phyloP scores from a whole-genome alignment of 2,797 vertebrate genomes.

The Sphenopsis melanotis region DNA sequence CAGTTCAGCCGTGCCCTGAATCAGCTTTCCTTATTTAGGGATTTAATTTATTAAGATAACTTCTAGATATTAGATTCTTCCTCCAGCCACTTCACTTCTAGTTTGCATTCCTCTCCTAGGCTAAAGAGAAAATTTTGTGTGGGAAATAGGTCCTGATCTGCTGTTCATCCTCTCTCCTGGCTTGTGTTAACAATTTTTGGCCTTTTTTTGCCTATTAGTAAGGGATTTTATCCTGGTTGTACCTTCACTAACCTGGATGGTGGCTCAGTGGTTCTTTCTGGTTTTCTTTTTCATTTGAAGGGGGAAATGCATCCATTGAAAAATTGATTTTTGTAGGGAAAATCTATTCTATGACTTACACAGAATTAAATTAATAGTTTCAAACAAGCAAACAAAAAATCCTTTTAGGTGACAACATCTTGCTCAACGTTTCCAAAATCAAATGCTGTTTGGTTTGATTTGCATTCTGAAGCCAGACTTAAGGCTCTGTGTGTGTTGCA shows the following conservation, averaged over 20 bases:
- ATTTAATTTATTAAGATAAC: conserved; percentile 3
- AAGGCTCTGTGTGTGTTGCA: background rate
- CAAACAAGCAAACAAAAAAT: background rate
- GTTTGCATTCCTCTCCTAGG: background rate
- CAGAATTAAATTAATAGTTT: background rate
- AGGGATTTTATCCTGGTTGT: background rate
- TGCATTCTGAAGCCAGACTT: background rate
- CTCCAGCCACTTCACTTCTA: background rate
- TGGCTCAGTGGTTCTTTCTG: background rate
- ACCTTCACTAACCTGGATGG: background rate
- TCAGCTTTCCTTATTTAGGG: background rate
- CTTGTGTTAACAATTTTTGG: background rate
- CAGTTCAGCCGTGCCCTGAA: background rate
- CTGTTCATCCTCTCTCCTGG: background rate
- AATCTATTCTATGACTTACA: background rate
- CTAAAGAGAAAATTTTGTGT: background rate
- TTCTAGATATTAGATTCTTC: background rate
- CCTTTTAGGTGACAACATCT: background rate
- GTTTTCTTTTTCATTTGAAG: background rate
- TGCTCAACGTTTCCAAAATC: background rate
- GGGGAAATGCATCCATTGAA: background rate
- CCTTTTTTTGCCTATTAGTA: background rate
- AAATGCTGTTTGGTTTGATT: background rate
- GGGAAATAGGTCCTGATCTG: background rate
- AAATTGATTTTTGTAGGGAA: background rate